Evolutionary conservation across 2,113 vertebrate species (phyloP).

Genomic region (Chitala chitala): DNA sequence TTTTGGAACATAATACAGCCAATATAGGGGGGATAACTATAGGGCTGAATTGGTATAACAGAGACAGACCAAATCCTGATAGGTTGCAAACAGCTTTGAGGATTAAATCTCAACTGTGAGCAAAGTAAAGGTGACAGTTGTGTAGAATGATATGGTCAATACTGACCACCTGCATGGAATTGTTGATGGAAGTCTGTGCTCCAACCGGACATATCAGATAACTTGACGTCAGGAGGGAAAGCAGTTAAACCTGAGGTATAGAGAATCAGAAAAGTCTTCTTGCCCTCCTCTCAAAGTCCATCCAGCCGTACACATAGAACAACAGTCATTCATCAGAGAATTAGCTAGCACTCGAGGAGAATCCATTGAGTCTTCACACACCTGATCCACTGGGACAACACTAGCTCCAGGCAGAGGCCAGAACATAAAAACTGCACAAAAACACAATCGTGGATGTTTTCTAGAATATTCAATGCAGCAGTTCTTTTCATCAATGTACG

Average conservation of each 20-base stretch:
- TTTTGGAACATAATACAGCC: constrained; percentile 1
- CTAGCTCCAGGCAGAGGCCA: neutral
- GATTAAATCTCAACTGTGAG: constrained; percentile 12
- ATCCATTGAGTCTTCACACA: neutral
- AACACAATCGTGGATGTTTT: neutral
- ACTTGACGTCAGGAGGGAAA: neutral
- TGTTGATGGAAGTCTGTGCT: constrained; percentile 6
- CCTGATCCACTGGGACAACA: neutral
- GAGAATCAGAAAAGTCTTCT: neutral
- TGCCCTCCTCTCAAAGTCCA: neutral
- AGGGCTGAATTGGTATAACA: neutral
- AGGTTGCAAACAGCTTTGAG: constrained; percentile 10
- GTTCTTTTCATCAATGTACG: neutral
- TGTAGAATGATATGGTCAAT: neutral
- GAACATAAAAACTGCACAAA: neutral
- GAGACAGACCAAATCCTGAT: neutral
- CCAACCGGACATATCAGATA: neutral
- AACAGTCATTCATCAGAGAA: neutral
- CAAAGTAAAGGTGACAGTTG: constrained; percentile 8
- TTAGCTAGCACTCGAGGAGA: neutral
- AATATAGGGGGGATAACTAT: neutral
- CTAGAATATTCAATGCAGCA: too few species aligned
- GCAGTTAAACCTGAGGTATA: neutral
- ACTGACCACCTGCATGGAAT: neutral
- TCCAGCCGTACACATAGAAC: neutral